Evolutionary conservation across 2,113 vertebrate genomes (phyloP), one percentile per base, ranked within the genome.

Genomic region (Oncorhynchus gorbuscha): DNA sequence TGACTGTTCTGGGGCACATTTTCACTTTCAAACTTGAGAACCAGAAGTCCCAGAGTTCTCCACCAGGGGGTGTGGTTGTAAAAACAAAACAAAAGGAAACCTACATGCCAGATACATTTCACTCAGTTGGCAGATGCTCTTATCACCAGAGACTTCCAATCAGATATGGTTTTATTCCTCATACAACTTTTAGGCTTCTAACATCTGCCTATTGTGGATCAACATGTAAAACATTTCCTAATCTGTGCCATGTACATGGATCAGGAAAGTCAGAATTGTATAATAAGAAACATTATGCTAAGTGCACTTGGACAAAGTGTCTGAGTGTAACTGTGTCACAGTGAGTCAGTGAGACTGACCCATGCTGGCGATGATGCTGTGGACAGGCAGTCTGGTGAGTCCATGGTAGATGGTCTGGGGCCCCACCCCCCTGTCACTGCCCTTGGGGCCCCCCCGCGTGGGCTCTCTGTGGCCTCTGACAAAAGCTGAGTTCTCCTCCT

Each of bases 331-430:
- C 64, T 22, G 35, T 62, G 51, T 49, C 11, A 20, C 39, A 3
- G 39, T 45, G 64, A 39, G 32, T 22, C 26, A 45, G 39, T 45
- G 49, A 28, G 32, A 30, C 26, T 12, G 77, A 95, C 94, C 94
- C 94, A 95, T 94, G 92, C 94, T 95, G 88, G 94, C 94, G 51
- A 95, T 94, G 82, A 95, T 94, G 74, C 94, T 95, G 89, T 95
- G 94, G 4, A 95, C 94, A 0, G 94, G 94, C 66, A 95, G 90
- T 26, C 94, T 92, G 5, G 94, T 95, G 80, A 95, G 92, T 35
- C 94, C 94, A 1, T 94, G 94, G 87, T 95, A 95, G 83, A 94
- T 93, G 69, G 88, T 92, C 75, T 92, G 93, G 5, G 87, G 89
- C 4, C 89, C 87, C 28, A 89, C 87, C 22, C 88, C 93, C 71